These are phyloP conservation scores for Chesias legatella DNA, from an alignment of 2,888 invertebrate species.

Conservation along the genomic window DNA sequence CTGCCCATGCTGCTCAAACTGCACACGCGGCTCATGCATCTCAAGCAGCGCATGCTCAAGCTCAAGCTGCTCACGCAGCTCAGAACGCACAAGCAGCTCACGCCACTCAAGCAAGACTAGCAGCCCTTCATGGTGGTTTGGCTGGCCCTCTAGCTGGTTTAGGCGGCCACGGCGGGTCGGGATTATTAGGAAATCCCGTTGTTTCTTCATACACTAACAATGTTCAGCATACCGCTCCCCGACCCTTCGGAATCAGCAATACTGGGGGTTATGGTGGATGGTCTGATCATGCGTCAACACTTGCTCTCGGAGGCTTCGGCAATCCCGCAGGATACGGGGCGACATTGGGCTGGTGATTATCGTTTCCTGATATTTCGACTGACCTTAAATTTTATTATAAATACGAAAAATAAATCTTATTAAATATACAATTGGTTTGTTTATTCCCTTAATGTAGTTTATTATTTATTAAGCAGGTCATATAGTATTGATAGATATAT, in stretches of 20 bases:
- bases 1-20: conserved; percentile 16
- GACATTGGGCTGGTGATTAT: conserved; percentile 28
- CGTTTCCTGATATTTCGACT: conserved; percentile 17
- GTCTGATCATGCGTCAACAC: conserved; percentile 21
- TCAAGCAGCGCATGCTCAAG: conserved; percentile 12
- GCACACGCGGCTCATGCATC: conserved; percentile 15
- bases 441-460: background rate
- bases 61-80: conserved; percentile 16
- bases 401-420: conserved; percentile 4
- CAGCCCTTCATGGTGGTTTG: conserved; percentile 19
- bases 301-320: conserved; percentile 17
- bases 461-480: too few relatives aligned
- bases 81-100: conserved; percentile 22
- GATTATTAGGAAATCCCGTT: conserved; percentile 17
- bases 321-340: conserved; percentile 18
- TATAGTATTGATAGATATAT: too few relatives aligned
- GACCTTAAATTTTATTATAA: conserved; percentile 12
- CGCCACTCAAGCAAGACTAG: conserved; percentile 20
- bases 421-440: background rate
- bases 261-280: conserved; percentile 16
- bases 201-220: conserved; percentile 29
- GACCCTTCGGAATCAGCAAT: conserved; percentile 21
- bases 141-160: conserved; percentile 18
- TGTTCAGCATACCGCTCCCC: conserved; percentile 27
- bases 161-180: conserved; percentile 17